Evolutionary conservation across 2,113 vertebrate genomes (phyloP).

Genomic region (Seriola quinqueradiata): DNA sequence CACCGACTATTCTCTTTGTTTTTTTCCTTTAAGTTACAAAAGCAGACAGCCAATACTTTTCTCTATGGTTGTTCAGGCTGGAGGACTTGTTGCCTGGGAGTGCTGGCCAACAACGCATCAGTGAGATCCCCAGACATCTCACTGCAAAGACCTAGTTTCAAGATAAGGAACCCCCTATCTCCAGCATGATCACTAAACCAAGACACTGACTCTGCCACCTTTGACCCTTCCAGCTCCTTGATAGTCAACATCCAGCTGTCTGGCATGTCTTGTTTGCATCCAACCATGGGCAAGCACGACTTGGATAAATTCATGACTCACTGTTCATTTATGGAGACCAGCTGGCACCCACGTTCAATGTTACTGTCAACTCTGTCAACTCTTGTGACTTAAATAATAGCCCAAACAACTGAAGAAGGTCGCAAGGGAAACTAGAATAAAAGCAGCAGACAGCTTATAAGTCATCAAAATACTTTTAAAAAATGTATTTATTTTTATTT

Average conservation of each 20-base stretch:
- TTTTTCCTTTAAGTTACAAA: no score
- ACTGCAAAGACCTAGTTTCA: no score
- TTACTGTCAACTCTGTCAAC: no score
- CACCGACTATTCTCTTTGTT: no score
- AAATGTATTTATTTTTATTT: no score
- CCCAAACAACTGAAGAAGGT: neutral
- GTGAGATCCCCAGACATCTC: no score
- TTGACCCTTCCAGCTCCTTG: neutral
- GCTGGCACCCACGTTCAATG: no score
- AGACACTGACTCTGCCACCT: neutral
- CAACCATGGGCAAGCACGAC: neutral
- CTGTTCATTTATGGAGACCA: neutral
- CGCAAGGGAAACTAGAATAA: neutral
- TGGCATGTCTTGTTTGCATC: neutral
- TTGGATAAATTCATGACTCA: neutral
- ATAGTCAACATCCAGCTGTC: neutral
- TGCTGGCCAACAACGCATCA: no score
- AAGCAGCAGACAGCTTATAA: neutral
- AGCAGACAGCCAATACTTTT: neutral
- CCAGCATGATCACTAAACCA: neutral
- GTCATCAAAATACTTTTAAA: no score
- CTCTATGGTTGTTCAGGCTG: no score
- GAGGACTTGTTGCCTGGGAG: no score
- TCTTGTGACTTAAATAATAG: neutral
- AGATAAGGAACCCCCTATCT: neutral